Evolutionary conservation across 2,797 vertebrate genomes (phyloP), one percentile per base, ranked within the genome.

Genomic region (Caiman crocodilus): DNA sequence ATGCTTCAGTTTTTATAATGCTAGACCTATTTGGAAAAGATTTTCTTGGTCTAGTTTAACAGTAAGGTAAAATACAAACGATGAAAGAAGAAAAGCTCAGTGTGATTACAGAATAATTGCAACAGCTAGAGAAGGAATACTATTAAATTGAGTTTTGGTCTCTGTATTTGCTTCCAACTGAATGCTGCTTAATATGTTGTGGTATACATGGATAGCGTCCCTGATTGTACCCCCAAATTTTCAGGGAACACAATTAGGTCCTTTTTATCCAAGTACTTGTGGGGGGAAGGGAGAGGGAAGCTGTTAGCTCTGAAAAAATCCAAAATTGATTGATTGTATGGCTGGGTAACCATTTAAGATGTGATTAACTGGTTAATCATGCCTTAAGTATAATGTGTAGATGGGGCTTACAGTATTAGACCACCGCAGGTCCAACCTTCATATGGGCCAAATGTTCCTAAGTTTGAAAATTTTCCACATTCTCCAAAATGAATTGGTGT

Each of bases 401-500:
- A 50, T 10, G 42, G 42, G 9, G 42, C 42, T 10, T 50, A 50
- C 42, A 50, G 42, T 50, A 50, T 10, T 50, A 50, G 42, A 50
- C 42, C 42, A 50, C 42, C 42, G 11, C 42, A 50, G 42, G 42
- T 50, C 42, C 42, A 50, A 50, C 42, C 42, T 10, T 50, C 42
- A 50, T 71, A 42, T 71, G 67, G 21, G 20, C 85, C 59, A 90
- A 93, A 89, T 80, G 84, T 26, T 76, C 6, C 86, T 94, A 84
- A 84, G 92, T 91, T 84, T 93, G 35, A 94, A 91, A 94, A 91
- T 74, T 69, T 89, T 85, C 82, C 94, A 87, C 93, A 85, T 93
- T 94, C 67, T 50, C 64, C 78, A 67, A 89, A 95, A 67, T 18
- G 20, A 69, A 35, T 32, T 69, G 18, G 30, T 64, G 14, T 12